Percentiles rank a stretch among this genome's conserved stretches.
Evolutionary conservation across 2,888 invertebrate species (phyloP).

Genomic region (Eristalinus sepulchralis): DNA sequence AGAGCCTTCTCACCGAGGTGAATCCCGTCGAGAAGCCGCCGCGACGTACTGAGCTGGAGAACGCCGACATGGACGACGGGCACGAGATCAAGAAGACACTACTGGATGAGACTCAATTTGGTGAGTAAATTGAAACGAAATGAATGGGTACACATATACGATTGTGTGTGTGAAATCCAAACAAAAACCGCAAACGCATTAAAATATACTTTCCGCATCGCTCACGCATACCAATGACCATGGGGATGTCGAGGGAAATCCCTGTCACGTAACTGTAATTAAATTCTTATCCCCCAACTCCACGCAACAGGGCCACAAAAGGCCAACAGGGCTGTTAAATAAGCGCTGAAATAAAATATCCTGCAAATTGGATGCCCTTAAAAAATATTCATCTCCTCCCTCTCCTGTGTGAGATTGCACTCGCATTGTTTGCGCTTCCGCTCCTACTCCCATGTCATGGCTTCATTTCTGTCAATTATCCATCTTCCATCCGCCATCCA

Average conservation of each 20-base stretch:
- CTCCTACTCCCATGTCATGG: not conserved
- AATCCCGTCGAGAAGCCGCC: conserved; percentile 93
- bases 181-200: not conserved
- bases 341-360: not conserved
- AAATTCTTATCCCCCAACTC: conserved; percentile 2
- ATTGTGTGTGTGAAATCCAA: no score
- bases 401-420: not conserved
- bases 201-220: not conserved
- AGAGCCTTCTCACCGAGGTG: conserved; percentile 90
- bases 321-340: not conserved
- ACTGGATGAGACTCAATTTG: conserved; percentile 90
- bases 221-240: not conserved
- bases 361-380: conserved; percentile 51
- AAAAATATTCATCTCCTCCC: conserved; percentile 12
- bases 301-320: not conserved
- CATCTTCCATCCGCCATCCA: not conserved
- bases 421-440: not conserved
- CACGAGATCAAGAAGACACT: conserved; percentile 91
- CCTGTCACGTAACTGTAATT: conserved; percentile 18
- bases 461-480: conserved; percentile 28
- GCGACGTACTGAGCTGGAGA: conserved; percentile 87
- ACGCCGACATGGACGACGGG: conserved; percentile 89
- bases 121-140: no score
- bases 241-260: not conserved
- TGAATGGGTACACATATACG: no score